A percentile compares a stretch with the other conserved stretches of the same genome.
Evolutionary conservation across 92 coral and sea anemone species (phyloP).

Genomic region (Zoanthus gigantus): DNA sequence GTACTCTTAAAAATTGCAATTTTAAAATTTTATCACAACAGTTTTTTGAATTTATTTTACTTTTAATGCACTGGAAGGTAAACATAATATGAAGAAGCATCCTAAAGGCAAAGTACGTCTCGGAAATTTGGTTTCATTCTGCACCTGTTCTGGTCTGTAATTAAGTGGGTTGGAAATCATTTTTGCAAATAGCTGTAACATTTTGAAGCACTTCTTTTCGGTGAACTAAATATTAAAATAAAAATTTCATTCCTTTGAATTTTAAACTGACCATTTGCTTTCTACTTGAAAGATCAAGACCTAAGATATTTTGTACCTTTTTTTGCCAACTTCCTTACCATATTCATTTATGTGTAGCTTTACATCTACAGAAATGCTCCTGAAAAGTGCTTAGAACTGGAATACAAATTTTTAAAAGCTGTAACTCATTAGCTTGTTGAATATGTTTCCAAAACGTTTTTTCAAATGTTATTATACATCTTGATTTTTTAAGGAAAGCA

Average conservation of each 20-base stretch:
- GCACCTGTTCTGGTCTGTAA: conserved; percentile 27
- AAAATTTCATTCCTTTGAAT: neutral
- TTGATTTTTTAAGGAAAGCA: neutral
- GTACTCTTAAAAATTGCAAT: neutral
- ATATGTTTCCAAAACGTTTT: no score
- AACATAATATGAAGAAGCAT: neutral
- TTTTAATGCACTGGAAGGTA: conserved; percentile 17
- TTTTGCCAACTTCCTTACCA: no score
- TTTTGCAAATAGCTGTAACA: neutral
- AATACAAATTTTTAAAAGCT: no score
- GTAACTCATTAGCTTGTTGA: no score
- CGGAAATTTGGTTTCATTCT: neutral
- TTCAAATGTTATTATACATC: no score
- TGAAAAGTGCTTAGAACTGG: no score
- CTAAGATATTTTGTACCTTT: neutral
- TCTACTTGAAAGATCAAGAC: neutral
- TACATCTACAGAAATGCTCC: no score
- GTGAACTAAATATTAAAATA: neutral
- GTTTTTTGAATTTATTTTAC: neutral
- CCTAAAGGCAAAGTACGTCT: conserved; percentile 12
- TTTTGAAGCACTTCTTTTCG: neutral
- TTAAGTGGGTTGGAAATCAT: conserved; percentile 18
- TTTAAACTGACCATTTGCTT: neutral
- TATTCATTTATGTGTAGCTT: no score
- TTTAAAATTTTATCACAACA: neutral